Base-by-base conservation (phyloP, 2,797 vertebrate genomes). In the Oophaga sylvatica region DNA sequence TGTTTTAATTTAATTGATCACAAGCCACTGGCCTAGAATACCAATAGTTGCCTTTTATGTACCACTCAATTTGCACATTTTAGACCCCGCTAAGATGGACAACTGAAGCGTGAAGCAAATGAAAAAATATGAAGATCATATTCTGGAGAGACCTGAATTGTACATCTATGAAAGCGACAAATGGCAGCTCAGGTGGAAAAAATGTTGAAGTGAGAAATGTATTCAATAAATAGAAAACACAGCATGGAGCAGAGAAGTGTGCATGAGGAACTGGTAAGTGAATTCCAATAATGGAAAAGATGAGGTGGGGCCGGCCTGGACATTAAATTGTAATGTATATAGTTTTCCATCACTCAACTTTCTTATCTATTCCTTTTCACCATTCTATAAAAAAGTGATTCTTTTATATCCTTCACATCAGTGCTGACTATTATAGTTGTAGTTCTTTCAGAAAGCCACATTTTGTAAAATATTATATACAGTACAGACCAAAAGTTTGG, bases 171-270 rank as follows among this genome's bases (percentile, higher is more conserved):
- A 98, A 99, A 97, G 96, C 96, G 96, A 96, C 96, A 96, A 97
- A 96, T 97, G 96, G 96, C 95, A 98, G 95, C 96, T 99, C 98
- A 99, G 97, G 97, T 99, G 98, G 97, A 98, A 98, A 83, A 96
- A 98, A 97, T 97, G 96, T 96, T 94, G 93, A 97, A 96, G 96
- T 96, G 95, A 97, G 97, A 99, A 97, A 98, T 98, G 97, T 98
- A 98, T 98, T 99, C 97, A 98, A 98, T 99, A 99, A 99, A 98
- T 98, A 99, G 97, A 96, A 96, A 95, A 95, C 97, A 96, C 97
- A 98, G 97, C 97, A 97, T 97, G 98, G 96, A 97, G 97, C 95
- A 96, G 93, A 95, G 96, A 97, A 97, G 96, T 97, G 96, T 96
- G 96, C 96, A 96, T 97, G 97, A 97, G 97, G 97, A 96, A 95